phyloP scores from a whole-genome alignment of 2,113 vertebrate genomes.

The Lutjanus erythropterus region DNA sequence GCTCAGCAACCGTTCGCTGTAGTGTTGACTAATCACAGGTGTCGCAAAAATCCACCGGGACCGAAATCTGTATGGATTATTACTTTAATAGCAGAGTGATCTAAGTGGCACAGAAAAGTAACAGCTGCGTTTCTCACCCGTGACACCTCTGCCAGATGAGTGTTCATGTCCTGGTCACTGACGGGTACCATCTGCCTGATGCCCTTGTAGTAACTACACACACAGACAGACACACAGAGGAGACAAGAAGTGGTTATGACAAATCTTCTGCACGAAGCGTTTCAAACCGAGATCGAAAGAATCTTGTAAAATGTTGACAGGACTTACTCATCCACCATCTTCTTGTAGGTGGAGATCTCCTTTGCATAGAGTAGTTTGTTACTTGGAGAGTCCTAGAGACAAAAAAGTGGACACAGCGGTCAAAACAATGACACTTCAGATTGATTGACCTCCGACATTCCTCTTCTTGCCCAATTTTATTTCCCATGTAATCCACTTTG shows the following conservation, averaged over 20 bases:
- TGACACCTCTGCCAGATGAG: conserved; percentile 97
- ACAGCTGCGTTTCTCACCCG: conserved; percentile 87
- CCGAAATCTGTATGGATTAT: conserved; percentile 22
- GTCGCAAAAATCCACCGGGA: neutral
- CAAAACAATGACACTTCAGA: conserved; percentile 43
- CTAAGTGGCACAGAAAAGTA: conserved; percentile 26
- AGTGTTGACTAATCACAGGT: neutral
- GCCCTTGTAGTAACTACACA: conserved; percentile 94
- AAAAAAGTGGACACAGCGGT: conserved; percentile 2
- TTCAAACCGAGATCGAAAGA: conserved; percentile 3
- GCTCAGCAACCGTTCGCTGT: neutral
- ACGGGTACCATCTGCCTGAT: conserved; percentile 96
- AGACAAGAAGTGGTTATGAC: conserved; percentile 22
- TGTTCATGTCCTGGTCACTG: conserved; percentile 99
- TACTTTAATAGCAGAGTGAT: conserved; percentile 34
- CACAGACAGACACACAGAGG: conserved; percentile 39
- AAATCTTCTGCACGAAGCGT: conserved; percentile 13
- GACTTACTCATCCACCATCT: conserved; percentile 99
- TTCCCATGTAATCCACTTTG: conserved; percentile 24
- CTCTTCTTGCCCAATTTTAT: neutral
- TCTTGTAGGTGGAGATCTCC: conserved; percentile 99
- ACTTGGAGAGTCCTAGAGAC: conserved; percentile 94
- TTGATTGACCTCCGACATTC: neutral
- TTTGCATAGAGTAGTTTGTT: conserved; percentile 99
- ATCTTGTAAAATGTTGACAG: neutral